phyloP scores from a whole-genome alignment of 2,797 vertebrate genomes.

The Rhincodon typus region DNA sequence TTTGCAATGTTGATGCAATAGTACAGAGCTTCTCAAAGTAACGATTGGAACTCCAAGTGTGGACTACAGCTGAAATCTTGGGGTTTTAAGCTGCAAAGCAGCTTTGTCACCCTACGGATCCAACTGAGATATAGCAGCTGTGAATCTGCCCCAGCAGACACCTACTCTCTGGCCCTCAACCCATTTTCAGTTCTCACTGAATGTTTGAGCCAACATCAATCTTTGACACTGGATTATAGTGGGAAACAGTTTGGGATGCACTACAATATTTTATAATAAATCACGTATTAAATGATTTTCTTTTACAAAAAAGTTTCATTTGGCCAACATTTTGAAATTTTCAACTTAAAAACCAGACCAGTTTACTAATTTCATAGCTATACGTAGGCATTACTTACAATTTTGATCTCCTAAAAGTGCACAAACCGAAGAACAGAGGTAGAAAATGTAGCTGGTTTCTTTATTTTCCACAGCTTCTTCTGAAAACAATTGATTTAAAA shows the following conservation, averaged over 20 bases:
- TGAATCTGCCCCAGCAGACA: too few relatives aligned
- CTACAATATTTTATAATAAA: background rate
- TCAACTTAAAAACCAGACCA: background rate
- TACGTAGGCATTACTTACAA: background rate
- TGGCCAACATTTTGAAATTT: background rate
- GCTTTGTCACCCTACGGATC: too few relatives aligned
- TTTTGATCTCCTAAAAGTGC: slow-evolving; percentile 23
- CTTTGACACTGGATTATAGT: too few relatives aligned
- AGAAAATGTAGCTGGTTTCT: background rate
- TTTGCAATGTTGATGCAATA: background rate
- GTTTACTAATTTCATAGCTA: background rate
- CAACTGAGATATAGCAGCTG: too few relatives aligned
- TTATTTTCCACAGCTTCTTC: background rate
- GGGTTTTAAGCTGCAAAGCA: too few relatives aligned
- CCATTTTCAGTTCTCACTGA: too few relatives aligned
- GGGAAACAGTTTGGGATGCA: too few relatives aligned
- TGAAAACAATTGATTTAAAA: slow-evolving; percentile 23
- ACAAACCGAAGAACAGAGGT: slow-evolving; percentile 6
- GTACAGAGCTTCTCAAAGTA: background rate
- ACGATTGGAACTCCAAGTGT: too few relatives aligned
- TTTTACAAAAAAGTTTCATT: background rate
- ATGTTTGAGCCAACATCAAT: too few relatives aligned
- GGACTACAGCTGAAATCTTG: too few relatives aligned
- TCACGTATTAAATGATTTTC: background rate
- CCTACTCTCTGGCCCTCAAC: too few relatives aligned